Base-by-base conservation (phyloP, 2,888 invertebrate species). In the Augochlorella aurata region DNA sequence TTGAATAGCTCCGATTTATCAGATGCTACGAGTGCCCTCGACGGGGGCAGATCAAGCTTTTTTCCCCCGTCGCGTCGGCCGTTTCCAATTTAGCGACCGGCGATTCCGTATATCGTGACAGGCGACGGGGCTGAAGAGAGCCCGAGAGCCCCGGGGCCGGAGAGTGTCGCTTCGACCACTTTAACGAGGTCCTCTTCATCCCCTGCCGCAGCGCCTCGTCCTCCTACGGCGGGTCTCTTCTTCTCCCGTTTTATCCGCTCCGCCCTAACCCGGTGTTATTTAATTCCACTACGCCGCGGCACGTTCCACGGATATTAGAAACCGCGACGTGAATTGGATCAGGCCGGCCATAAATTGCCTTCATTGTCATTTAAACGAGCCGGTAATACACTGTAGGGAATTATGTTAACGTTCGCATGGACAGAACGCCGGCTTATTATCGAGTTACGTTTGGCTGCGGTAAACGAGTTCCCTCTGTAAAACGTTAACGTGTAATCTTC, bases 61-160 rank as follows among this genome's bases (percentile, higher is more conserved):
- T 84, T 58, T 82, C 76, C 70, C 61, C 63, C 71, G 38, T 38
- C 38, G 38, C 38, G 70, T 66, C 72, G 74, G 74, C 80, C 76
- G 80, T 82, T 84, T 82, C 80, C 84, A 84, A 85, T 85, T 84
- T 84, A 84, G 71, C 82, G 75, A 77, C 72, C 58, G 24, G 69
- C 84, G 72, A 58, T 54, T 81, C 81, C 67, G 77, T 81, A 84
- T 81, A 79, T 81, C 79, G 80, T 77, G 73, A 82, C 78, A 74
- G 77, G 66, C 76, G 81, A 77, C 82, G 70, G 58, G 61, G 63
- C 67, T 52, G 73, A 76, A 83, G 79, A 79, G 83, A 24, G 29
- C 18, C 16, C 14, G 58, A 21, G 72, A 78, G 52, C 74, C 38
- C 38, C 18, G 68, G 68, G 58, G 24, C 14, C 38, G 38, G 38